These are phyloP conservation scores for Pterophyllum scalare DNA, from an alignment of 2,113 vertebrate genomes.

Conservation along the genomic window DNA sequence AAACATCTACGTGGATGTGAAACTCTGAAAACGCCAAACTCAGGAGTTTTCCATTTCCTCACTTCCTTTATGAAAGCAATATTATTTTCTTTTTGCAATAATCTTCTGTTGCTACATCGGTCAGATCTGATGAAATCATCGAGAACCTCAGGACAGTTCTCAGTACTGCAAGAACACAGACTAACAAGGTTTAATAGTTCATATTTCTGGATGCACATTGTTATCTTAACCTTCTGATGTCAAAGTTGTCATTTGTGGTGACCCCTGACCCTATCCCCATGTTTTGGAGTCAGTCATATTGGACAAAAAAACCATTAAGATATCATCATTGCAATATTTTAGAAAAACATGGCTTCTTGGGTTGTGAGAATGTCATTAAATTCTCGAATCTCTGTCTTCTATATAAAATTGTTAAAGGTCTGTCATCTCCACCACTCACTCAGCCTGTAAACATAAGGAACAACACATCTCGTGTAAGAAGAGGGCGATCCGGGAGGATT, in stretches of 20 bases:
- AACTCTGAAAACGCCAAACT: not conserved
- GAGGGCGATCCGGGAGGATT: too few relatives aligned
- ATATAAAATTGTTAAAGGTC: too few relatives aligned
- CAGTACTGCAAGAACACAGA: not conserved
- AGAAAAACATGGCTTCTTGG: too few relatives aligned
- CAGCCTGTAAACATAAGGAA: too few relatives aligned
- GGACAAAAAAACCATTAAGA: too few relatives aligned
- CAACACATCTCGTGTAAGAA: too few relatives aligned
- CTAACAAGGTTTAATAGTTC: fast-evolving
- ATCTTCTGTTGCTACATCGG: not conserved
- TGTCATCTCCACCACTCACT: too few relatives aligned
- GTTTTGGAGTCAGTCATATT: not conserved
- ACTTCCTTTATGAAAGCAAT: not conserved
- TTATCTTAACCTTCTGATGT: not conserved
- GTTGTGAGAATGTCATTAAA: too few relatives aligned
- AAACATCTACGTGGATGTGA: constrained; percentile 5
- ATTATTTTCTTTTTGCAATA: not conserved
- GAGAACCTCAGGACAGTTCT: not conserved
- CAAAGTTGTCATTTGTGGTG: not conserved
- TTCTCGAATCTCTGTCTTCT: too few relatives aligned
- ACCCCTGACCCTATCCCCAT: not conserved
- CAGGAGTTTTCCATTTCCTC: not conserved
- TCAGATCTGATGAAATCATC: not conserved
- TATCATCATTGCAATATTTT: too few relatives aligned
- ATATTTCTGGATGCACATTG: not conserved